These are phyloP conservation scores for Timandra comae DNA, from an alignment of 2,888 invertebrate genomes.

Conservation along the genomic window DNA sequence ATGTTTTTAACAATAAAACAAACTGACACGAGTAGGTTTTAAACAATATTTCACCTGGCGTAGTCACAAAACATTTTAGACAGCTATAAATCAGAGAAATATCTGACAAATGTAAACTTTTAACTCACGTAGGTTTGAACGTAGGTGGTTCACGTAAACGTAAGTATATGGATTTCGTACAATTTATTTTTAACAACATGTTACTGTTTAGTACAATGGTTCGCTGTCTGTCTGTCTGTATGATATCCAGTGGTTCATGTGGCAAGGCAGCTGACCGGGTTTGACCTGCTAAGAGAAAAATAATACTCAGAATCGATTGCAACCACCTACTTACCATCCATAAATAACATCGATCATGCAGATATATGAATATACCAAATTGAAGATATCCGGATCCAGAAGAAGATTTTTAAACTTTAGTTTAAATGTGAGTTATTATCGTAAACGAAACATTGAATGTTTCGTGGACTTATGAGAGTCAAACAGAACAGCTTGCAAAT, in stretches of 20 bases:
- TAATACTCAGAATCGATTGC: too few relatives aligned
- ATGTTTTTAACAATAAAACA: too few relatives aligned
- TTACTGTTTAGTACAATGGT: slow-evolving; percentile 8
- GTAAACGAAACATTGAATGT: too few relatives aligned
- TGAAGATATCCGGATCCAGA: too few relatives aligned
- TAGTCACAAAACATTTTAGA: slow-evolving; percentile 9
- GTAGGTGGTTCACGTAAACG: too few relatives aligned
- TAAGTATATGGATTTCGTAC: slow-evolving; percentile 8
- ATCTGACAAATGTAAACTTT: slow-evolving; percentile 9
- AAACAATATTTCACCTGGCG: slow-evolving; percentile 5
- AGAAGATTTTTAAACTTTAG: too few relatives aligned
- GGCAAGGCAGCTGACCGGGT: slow-evolving; percentile 17
- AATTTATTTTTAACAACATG: slow-evolving; percentile 13
- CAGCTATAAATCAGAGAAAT: slow-evolving; percentile 13
- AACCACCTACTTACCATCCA: too few relatives aligned
- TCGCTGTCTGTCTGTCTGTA: slow-evolving; percentile 3
- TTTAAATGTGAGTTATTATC: too few relatives aligned
- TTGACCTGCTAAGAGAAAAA: slow-evolving; percentile 7
- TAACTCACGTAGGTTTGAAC: slow-evolving; percentile 8
- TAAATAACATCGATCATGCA: too few relatives aligned
- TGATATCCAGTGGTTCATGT: slow-evolving; percentile 14
- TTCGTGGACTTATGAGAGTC: too few relatives aligned
- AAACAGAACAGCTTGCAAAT: too few relatives aligned
- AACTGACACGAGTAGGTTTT: slow-evolving; percentile 1
- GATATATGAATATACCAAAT: too few relatives aligned